A percentile compares a stretch with the other conserved stretches of the same genome.
phyloP scores from a whole-genome alignment of 2,888 invertebrate genomes.

The Plebejus argus region DNA sequence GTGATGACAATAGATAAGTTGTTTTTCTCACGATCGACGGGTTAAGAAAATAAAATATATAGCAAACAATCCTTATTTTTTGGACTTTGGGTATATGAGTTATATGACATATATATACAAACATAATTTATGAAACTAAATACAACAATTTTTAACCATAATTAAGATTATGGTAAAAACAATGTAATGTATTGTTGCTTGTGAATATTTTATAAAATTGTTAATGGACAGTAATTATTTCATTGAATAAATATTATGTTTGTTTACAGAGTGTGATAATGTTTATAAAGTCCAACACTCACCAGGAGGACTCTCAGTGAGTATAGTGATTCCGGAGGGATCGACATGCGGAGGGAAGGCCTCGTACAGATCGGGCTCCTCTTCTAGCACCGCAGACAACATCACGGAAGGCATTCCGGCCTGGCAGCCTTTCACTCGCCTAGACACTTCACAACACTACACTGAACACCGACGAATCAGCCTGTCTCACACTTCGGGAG shows the following conservation, averaged over 20 bases:
- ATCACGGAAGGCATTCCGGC: conserved; percentile 83
- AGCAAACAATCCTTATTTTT: background rate
- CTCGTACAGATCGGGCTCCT: conserved; percentile 88
- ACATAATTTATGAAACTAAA: background rate
- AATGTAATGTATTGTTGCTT: background rate
- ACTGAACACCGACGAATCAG: conserved; percentile 57
- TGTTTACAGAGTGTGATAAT: background rate
- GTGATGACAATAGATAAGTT: too few species aligned
- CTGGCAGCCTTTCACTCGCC: conserved; percentile 63
- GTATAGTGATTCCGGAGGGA: conserved; percentile 87
- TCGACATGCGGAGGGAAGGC: conserved; percentile 92
- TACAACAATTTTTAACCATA: conserved; percentile 14
- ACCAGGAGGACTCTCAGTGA: conserved; percentile 84
- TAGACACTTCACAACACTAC: conserved; percentile 73
- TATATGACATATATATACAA: conserved; percentile 16
- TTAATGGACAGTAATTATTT: background rate
- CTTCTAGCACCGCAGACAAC: conserved; percentile 87
- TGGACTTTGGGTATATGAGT: background rate
- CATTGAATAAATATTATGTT: background rate
- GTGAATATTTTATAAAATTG: conserved; percentile 12
- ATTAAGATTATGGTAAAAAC: conserved; percentile 24
- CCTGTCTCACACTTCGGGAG: conserved; percentile 66
- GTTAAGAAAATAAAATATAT: too few species aligned
- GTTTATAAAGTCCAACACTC: conserved; percentile 38
- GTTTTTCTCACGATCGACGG: too few species aligned